A percentile compares a stretch with the other conserved stretches of the same genome.
phyloP scores from a whole-genome alignment of 2,113 vertebrate species.

The Prunella fulvescens region DNA sequence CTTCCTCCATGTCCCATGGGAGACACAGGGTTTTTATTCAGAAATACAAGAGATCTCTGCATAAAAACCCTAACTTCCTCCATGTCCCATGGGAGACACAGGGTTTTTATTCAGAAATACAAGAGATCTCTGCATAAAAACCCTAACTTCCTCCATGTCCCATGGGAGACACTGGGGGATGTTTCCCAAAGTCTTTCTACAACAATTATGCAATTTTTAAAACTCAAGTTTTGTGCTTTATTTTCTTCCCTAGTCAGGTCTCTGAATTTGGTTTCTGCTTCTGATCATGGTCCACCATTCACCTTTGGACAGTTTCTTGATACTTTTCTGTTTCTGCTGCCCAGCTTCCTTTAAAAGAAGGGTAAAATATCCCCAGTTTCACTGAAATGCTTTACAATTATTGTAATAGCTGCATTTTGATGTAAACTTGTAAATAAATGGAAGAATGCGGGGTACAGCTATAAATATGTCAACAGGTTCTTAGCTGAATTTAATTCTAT shows the following conservation, averaged over 20 bases:
- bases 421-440: background rate
- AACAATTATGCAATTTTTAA: background rate
- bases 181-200: background rate
- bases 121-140: no score
- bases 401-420: background rate
- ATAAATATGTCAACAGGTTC: background rate
- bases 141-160: accelerated
- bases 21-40: no score
- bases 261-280: background rate
- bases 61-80: accelerated
- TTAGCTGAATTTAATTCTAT: background rate
- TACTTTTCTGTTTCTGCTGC: background rate
- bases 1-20: background rate
- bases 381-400: background rate
- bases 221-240: background rate
- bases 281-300: background rate
- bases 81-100: background rate
- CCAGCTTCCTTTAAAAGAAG: background rate
- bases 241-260: background rate
- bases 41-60: no score
- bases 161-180: background rate
- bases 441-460: background rate
- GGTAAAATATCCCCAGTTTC: background rate
- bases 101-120: no score
- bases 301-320: background rate